These are phyloP conservation scores for Pygocentrus nattereri DNA, from an alignment of 2,797 vertebrate genomes.

Conservation along the genomic window DNA sequence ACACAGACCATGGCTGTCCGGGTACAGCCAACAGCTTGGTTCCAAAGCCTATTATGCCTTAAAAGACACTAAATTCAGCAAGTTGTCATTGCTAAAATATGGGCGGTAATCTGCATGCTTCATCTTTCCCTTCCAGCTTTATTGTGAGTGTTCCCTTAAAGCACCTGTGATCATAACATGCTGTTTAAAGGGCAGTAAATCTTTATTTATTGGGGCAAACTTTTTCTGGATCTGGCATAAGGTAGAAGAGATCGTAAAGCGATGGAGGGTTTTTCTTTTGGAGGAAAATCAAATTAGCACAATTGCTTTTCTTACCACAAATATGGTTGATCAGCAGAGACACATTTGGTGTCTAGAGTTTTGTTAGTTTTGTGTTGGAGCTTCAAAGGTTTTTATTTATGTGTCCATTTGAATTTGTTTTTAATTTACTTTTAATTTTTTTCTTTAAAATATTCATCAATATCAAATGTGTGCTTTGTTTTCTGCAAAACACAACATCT, in stretches of 20 bases:
- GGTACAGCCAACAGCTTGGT: not conserved
- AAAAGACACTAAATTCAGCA: conserved; percentile 16
- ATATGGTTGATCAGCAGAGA: no score
- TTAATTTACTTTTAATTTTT: no score
- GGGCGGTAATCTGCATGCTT: not conserved
- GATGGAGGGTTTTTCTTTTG: no score
- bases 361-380: no score
- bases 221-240: not conserved
- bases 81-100: not conserved
- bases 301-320: no score
- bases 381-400: no score
- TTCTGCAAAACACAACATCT: no score
- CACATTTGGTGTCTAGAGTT: no score
- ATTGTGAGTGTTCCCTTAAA: not conserved
- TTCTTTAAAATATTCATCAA: no score
- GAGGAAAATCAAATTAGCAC: not conserved
- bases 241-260: not conserved
- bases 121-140: not conserved
- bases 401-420: no score
- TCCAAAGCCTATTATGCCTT: conserved; percentile 9
- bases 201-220: not conserved
- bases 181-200: not conserved
- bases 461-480: no score
- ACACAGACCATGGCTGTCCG: conserved; percentile 12
- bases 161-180: conserved; percentile 6